Evolutionary conservation across 2,888 invertebrate genomes (phyloP).

Genomic region (Rapana venosa): DNA sequence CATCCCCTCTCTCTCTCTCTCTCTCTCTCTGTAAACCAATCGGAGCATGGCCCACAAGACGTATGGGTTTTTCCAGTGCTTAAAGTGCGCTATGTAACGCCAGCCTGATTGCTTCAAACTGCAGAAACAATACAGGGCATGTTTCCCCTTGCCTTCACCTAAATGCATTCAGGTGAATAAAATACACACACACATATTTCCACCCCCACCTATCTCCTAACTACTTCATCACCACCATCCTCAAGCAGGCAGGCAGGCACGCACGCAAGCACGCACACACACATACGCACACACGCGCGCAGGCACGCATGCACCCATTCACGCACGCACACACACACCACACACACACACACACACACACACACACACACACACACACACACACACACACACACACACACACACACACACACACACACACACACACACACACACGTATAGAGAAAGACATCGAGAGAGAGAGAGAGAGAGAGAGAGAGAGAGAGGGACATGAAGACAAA

Average conservation of each 20-base stretch:
- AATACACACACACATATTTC: background rate
- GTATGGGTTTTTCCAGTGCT: too few species aligned
- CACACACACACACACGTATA: background rate
- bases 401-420: background rate
- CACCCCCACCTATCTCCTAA: background rate
- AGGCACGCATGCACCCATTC: background rate
- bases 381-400: background rate
- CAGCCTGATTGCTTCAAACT: too few species aligned
- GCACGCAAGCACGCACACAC: background rate
- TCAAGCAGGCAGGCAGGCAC: background rate
- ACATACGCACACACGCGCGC: background rate
- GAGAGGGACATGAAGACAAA: background rate
- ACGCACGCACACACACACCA: background rate
- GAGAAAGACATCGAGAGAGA: background rate
- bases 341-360: constrained; percentile 11
- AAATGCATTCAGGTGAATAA: too few species aligned
- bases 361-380: background rate
- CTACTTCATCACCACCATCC: background rate
- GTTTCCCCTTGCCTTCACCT: too few species aligned
- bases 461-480: background rate
- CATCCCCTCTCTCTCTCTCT: background rate
- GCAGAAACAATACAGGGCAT: too few species aligned
- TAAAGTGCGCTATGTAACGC: too few species aligned
- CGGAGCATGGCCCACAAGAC: too few species aligned
- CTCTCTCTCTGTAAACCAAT: background rate